phyloP scores from a whole-genome alignment of 2,797 vertebrate genomes.

The Tamandua tetradactyla region DNA sequence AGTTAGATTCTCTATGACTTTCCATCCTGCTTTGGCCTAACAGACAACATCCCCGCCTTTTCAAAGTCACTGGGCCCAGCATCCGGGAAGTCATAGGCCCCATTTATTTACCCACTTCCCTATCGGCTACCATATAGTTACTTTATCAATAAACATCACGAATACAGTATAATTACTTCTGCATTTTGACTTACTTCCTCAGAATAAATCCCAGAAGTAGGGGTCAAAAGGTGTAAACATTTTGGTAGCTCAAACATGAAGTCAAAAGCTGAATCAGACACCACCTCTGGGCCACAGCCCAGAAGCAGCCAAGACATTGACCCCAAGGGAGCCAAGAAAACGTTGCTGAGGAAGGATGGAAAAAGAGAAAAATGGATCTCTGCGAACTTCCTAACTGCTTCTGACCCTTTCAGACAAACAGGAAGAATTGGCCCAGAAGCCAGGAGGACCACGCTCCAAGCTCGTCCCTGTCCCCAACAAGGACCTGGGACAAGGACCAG shows the following conservation, averaged over 20 bases:
- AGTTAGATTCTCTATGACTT: too few relatives aligned
- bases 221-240: neutral
- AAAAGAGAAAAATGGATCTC: neutral
- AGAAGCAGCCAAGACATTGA: too few relatives aligned
- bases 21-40: too few relatives aligned
- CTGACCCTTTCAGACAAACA: neutral
- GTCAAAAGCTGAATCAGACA: neutral
- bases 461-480: accelerated
- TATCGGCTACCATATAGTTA: too few relatives aligned
- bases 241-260: neutral
- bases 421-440: neutral
- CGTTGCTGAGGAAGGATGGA: accelerated
- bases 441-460: neutral
- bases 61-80: neutral
- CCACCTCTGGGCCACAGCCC: neutral
- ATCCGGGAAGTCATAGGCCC: neutral
- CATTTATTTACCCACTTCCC: neutral
- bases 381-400: accelerated
- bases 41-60: too few relatives aligned
- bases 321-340: neutral
- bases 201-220: neutral
- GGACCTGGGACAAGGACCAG: neutral
- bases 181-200: neutral
- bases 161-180: neutral
- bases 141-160: neutral